These are phyloP conservation scores for Micromys minutus DNA, from an alignment of 2,113 vertebrate species.

Conservation along the genomic window DNA sequence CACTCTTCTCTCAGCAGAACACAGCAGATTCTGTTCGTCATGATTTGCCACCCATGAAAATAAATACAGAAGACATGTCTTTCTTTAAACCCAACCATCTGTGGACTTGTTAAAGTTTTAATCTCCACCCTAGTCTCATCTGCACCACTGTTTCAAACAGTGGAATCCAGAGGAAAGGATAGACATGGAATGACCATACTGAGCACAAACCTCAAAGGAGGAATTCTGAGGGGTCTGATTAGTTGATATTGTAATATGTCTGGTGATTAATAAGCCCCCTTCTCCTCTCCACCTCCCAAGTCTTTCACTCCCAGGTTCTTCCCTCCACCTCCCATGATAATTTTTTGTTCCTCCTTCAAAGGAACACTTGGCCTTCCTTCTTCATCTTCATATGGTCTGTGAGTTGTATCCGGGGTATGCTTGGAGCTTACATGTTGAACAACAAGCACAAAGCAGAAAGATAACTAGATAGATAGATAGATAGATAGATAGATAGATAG, in stretches of 20 bases:
- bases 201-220: too few relatives aligned
- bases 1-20: background rate
- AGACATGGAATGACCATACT: background rate
- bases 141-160: background rate
- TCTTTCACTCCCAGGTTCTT: too few relatives aligned
- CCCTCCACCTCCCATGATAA: too few relatives aligned
- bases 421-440: background rate
- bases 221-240: too few relatives aligned
- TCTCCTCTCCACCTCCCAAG: too few relatives aligned
- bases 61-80: background rate
- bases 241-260: too few relatives aligned
- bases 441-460: background rate
- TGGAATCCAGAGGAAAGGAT: background rate
- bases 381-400: too few relatives aligned
- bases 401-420: too few relatives aligned
- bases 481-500: too few relatives aligned
- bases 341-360: too few relatives aligned
- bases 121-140: background rate
- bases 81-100: background rate
- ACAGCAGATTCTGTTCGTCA: background rate
- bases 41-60: background rate
- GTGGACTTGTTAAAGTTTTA: slow-evolving; percentile 10
- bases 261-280: too few relatives aligned
- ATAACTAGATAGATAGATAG: background rate
- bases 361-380: too few relatives aligned